Evolutionary conservation across 2,797 vertebrate species (phyloP).

Genomic region (Spinus olivaceus): DNA sequence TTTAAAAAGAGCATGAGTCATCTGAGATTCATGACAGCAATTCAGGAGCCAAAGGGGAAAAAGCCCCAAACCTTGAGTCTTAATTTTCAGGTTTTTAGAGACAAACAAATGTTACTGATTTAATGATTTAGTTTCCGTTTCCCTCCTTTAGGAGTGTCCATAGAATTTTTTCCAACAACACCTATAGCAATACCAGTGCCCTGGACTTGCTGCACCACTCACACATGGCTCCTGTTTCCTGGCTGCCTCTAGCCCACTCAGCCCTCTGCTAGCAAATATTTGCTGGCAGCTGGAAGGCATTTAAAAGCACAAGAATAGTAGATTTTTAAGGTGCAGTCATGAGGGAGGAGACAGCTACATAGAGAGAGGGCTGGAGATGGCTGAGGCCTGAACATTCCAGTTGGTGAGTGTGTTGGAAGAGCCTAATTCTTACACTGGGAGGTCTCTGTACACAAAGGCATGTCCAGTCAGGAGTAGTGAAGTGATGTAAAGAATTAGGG

Average conservation of each 20-base stretch:
- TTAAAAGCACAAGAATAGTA: not conserved
- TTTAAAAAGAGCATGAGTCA: not conserved
- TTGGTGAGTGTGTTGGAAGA: not conserved
- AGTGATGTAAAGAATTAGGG: not conserved
- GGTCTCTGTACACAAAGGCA: not conserved
- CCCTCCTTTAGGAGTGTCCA: not conserved
- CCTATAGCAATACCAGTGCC: accelerated
- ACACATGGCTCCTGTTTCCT: not conserved
- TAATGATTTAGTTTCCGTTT: not conserved
- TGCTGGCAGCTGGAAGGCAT: not conserved
- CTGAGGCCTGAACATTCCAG: not conserved
- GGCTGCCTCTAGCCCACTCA: not conserved
- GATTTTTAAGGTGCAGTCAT: not conserved
- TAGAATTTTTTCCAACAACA: not conserved
- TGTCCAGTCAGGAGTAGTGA: not conserved
- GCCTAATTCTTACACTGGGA: not conserved
- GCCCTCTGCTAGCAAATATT: accelerated
- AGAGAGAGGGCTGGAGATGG: not conserved
- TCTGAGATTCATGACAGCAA: not conserved
- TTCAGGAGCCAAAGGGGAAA: not conserved
- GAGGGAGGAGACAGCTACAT: not conserved
- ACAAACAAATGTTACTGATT: not conserved
- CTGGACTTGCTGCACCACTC: not conserved
- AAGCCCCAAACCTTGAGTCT: accelerated
- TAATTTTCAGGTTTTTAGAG: not conserved